Conservation (phyloP, 2,113 vertebrate genomes). For the Enhydra lutris region DNA sequence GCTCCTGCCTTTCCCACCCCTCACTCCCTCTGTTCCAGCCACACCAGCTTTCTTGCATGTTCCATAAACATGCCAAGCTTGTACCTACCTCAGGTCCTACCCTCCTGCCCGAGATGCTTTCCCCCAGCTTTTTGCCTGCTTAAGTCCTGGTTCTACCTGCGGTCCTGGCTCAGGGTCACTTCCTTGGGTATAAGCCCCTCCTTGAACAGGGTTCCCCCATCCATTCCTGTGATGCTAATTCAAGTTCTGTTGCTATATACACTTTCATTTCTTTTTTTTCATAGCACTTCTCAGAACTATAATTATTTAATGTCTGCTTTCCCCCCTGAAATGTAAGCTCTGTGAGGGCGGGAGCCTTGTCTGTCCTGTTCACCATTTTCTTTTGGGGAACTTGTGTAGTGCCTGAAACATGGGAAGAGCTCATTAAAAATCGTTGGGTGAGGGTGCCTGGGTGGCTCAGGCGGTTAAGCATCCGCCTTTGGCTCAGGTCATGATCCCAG, state of each 20-base stretch:
- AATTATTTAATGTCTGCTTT: background rate
- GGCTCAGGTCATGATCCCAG: background rate
- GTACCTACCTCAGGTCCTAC: background rate
- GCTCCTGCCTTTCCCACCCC: background rate
- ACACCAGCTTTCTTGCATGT: background rate
- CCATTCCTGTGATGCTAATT: background rate
- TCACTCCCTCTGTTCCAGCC: background rate
- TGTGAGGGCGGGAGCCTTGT: background rate
- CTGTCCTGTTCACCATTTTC: background rate
- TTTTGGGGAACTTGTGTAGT: background rate
- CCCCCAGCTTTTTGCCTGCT: background rate
- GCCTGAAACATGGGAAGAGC: background rate
- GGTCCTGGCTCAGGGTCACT: background rate
- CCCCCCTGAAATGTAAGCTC: background rate
- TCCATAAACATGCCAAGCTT: background rate
- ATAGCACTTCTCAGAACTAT: background rate
- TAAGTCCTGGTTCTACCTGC: background rate
- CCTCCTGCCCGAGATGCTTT: background rate
- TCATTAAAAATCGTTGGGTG: background rate
- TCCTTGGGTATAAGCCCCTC: background rate
- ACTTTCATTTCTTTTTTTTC: background rate
- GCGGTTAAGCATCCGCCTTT: background rate
- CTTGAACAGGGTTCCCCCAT: background rate
- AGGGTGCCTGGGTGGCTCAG: background rate
- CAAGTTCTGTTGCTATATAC: background rate